A percentile compares a stretch with the other conserved stretches of the same genome.
phyloP scores from a whole-genome alignment of 2,888 invertebrate species.

The Heliconius ismenius region DNA sequence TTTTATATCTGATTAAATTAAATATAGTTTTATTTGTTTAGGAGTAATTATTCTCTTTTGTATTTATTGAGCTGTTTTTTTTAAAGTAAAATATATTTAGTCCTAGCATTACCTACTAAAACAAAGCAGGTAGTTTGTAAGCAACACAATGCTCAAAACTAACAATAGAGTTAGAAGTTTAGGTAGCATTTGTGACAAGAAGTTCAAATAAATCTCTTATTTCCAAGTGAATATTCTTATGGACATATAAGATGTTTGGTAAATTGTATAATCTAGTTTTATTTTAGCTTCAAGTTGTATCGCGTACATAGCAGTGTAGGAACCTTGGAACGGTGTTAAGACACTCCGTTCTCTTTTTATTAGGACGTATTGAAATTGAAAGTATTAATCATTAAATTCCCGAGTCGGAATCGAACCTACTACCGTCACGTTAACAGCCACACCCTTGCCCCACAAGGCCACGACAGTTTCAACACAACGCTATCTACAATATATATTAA shows the following conservation, averaged over 20 bases:
- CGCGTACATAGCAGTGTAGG: neutral
- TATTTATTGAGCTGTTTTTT: too few species aligned
- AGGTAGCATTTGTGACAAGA: neutral
- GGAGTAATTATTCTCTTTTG: too few species aligned
- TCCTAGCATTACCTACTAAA: neutral
- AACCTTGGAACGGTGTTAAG: too few species aligned
- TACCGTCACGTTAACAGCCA: fast-evolving
- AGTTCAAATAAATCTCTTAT: neutral
- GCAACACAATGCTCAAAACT: conserved; percentile 6
- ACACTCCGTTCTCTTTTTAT: too few species aligned
- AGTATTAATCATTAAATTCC: too few species aligned
- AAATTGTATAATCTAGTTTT: neutral
- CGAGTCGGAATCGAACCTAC: too few species aligned
- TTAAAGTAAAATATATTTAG: neutral
- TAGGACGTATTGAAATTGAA: too few species aligned
- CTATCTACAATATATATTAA: neutral
- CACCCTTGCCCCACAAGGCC: too few species aligned
- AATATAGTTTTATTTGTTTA: too few species aligned
- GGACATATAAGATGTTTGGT: neutral
- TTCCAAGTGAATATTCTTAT: conserved; percentile 1
- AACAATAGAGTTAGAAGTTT: neutral
- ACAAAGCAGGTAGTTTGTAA: neutral
- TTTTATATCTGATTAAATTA: too few species aligned
- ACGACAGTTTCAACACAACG: too few species aligned
- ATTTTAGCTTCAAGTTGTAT: neutral